Base-by-base conservation (phyloP, 2,113 vertebrate genomes). In the Scopus umbretta region DNA sequence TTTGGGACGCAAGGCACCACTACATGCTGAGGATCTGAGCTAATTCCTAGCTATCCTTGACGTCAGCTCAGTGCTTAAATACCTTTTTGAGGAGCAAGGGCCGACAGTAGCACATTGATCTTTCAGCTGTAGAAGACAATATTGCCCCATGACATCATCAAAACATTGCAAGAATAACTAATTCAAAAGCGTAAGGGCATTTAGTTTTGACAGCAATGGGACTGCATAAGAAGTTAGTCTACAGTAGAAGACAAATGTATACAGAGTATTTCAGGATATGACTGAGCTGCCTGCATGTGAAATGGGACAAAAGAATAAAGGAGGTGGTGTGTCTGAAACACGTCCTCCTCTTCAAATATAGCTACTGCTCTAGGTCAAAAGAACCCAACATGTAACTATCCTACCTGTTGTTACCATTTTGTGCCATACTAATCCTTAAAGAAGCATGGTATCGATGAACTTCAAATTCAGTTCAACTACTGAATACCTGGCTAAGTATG, bases 1-100 rank as follows among this genome's bases (percentile, higher is more conserved):
- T 20, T 23, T 53, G 52, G 76, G 42, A 49, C 1, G 7, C 0
- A 0, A 74, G 50, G 63, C 27, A 43, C 15, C 21, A 72, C 36
- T 70, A 36, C 55, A 16, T 29, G 14, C 0, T 6, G 59, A 81
- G 56, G 45, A 59, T 16, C n/a, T 66, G 23, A 53, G 53, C 62
- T 40, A 55, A 67, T 19, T 88, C 43, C 61, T 16, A 19, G 26
- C 52, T 85, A 18, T 30, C 71, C 66, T 16, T 63, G 16, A 55
- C 53, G 36, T 42, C 63, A 80, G 58, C 19, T 75, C 61, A 67
- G 22, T n/a, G 43, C 86, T 86, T 75, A 75, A 86, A 85, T 18
- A 47, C 10, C 29, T 78, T 79, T 67, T 32, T n/a, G 58, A 93
- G 61, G 29, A 72, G 30, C 10, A 50, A 47, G 5, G 13, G 17